Conservation (phyloP, 2,797 vertebrate genomes). For the Nothura maculosa region DNA sequence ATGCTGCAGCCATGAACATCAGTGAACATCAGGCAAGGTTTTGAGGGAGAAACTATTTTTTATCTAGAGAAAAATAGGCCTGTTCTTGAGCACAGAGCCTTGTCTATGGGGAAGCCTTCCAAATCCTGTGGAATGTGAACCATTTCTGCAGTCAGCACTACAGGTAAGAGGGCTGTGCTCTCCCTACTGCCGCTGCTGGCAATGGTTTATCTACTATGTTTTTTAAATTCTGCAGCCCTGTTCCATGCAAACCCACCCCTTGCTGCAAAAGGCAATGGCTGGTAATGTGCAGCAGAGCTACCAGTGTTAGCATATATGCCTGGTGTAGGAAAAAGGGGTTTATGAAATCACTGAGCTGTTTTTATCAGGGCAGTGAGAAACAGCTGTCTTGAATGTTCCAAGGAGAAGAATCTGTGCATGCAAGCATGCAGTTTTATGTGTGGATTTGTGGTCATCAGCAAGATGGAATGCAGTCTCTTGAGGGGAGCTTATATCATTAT, state of each 20-base stretch:
- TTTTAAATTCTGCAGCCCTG: neutral
- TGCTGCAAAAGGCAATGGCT: neutral
- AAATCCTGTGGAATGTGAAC: neutral
- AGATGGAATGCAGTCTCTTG: slow-evolving; percentile 48
- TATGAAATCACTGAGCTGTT: neutral
- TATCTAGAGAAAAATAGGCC: neutral
- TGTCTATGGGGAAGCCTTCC: neutral
- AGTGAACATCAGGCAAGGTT: neutral
- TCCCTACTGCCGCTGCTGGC: neutral
- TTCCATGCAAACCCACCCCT: neutral
- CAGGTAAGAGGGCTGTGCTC: neutral
- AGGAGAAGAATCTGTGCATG: neutral
- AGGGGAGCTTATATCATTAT: neutral
- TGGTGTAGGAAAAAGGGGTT: neutral
- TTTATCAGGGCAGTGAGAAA: slow-evolving; percentile 18
- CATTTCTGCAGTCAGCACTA: neutral
- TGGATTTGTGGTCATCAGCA: slow-evolving; percentile 34
- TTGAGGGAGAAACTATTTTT: slow-evolving; percentile 9
- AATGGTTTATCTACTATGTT: neutral
- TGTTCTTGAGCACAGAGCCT: neutral
- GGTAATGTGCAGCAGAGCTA: neutral
- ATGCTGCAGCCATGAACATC: neutral
- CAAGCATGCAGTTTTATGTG: neutral
- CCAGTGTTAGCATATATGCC: neutral
- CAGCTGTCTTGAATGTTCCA: slow-evolving; percentile 26